A percentile compares a stretch with the other conserved stretches of the same genome.
phyloP scores from a whole-genome alignment of 2,888 invertebrate species.

The Agonopterix subpropinquella region DNA sequence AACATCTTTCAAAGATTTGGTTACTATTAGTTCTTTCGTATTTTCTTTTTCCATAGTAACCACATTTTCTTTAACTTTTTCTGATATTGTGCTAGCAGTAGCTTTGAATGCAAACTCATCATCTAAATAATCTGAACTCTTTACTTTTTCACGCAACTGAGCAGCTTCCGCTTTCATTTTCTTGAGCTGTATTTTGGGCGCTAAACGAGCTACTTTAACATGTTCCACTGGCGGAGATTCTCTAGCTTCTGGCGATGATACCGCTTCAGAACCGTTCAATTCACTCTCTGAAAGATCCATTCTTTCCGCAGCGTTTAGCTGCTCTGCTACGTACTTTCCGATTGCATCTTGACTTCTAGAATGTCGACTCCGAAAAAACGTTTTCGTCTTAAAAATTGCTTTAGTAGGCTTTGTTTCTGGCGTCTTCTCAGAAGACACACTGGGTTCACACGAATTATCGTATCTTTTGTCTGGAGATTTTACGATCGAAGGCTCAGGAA shows the following conservation, averaged over 20 bases:
- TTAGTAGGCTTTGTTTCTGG: constrained; percentile 38
- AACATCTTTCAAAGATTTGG: constrained; percentile 29
- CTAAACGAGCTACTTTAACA: constrained; percentile 72
- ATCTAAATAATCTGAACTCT: constrained; percentile 11
- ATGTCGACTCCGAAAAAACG: constrained; percentile 73
- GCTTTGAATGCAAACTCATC: constrained; percentile 17
- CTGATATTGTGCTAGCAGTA: constrained; percentile 8
- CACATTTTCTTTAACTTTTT: constrained; percentile 14
- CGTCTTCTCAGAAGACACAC: constrained; percentile 29
- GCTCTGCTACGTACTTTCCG: constrained; percentile 70
- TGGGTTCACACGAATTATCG: constrained; percentile 26
- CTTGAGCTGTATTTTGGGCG: constrained; percentile 70
- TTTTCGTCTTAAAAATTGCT: constrained; percentile 73
- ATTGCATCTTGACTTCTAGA: constrained; percentile 72
- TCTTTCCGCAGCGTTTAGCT: constrained; percentile 61
- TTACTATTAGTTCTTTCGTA: neutral
- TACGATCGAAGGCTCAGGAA: constrained; percentile 69
- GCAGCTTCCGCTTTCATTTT: constrained; percentile 69
- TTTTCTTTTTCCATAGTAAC: constrained; percentile 12
- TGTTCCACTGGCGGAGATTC: constrained; percentile 66
- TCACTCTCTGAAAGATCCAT: constrained; percentile 59
- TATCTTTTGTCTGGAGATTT: constrained; percentile 65
- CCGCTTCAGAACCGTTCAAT: constrained; percentile 53
- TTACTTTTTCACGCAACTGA: constrained; percentile 47
- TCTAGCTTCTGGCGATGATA: constrained; percentile 53